Evolutionary conservation across 1,140 invertebrate species (phyloP).

Genomic region (Bilobella aurantiaca): DNA sequence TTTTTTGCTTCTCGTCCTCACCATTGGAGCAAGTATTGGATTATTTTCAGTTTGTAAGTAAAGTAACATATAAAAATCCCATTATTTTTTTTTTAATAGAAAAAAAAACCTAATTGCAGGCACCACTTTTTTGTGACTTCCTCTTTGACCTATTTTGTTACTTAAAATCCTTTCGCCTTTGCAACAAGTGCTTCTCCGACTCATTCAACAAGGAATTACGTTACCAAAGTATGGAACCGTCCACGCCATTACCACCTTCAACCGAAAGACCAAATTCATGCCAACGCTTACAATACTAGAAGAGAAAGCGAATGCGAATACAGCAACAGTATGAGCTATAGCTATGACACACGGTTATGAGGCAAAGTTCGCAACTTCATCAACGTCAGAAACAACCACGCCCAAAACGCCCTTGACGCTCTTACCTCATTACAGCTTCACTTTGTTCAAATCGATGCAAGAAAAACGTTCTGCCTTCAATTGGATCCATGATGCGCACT

Average conservation of each 20-base stretch:
- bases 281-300: not conserved
- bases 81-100: not conserved
- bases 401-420: constrained; percentile 35
- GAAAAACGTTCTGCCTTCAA: constrained; percentile 67
- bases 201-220: not conserved
- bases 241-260: not conserved
- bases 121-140: constrained; percentile 3
- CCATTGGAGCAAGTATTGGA: constrained; percentile 47
- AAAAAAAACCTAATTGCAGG: not conserved
- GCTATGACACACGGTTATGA: constrained; percentile 3
- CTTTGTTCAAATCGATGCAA: constrained; percentile 84
- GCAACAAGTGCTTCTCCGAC: not conserved
- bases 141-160: constrained; percentile 6
- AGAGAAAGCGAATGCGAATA: not conserved
- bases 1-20: constrained; percentile 43
- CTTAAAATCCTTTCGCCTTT: not conserved
- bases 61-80: not conserved
- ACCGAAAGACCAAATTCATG: not conserved
- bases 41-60: constrained; percentile 45
- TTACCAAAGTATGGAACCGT: not conserved
- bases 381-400: not conserved
- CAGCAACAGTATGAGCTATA: not conserved
- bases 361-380: constrained; percentile 6
- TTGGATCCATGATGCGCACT: constrained; percentile 82
- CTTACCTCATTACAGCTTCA: constrained; percentile 81